phyloP scores from a whole-genome alignment of 2,888 invertebrate genomes.

The Zootermopsis nevadensis region DNA sequence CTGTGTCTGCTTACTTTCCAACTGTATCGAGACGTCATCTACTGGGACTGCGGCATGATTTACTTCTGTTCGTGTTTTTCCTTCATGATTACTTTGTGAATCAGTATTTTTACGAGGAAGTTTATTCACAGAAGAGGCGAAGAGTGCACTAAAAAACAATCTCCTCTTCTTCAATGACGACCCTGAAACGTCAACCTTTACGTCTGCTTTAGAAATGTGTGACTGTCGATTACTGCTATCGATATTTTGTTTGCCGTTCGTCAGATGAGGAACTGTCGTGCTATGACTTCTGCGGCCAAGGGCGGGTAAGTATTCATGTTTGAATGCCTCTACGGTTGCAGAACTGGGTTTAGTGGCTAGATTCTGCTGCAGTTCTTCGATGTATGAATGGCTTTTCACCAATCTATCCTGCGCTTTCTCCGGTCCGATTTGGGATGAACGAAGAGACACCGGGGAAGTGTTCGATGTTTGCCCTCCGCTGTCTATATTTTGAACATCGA shows the following conservation, averaged over 20 bases:
- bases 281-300: neutral
- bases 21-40: too few species aligned
- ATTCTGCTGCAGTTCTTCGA: slow-evolving; percentile 49
- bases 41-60: too few species aligned
- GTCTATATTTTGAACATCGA: neutral
- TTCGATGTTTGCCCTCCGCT: neutral
- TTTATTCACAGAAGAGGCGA: neutral
- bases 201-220: too few species aligned
- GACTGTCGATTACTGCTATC: too few species aligned
- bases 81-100: too few species aligned
- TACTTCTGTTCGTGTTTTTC: too few species aligned
- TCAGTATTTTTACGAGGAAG: too few species aligned
- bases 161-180: neutral
- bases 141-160: slow-evolving; percentile 2
- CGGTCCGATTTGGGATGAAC: neutral
- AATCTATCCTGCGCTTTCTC: slow-evolving; percentile 36
- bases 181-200: neutral
- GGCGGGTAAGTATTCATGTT: slow-evolving; percentile 36
- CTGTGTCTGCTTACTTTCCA: too few species aligned
- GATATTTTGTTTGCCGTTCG: too few species aligned
- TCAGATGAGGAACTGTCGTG: too few species aligned
- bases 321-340: slow-evolving; percentile 45
- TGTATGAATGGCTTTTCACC: slow-evolving; percentile 43
- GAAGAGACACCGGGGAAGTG: neutral
- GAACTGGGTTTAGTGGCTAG: slow-evolving; percentile 47